A percentile compares a stretch with the other conserved stretches of the same genome.
Evolutionary conservation across 1,140 invertebrate genomes (phyloP).

Genomic region (Diachasmimorpha longicaudata): DNA sequence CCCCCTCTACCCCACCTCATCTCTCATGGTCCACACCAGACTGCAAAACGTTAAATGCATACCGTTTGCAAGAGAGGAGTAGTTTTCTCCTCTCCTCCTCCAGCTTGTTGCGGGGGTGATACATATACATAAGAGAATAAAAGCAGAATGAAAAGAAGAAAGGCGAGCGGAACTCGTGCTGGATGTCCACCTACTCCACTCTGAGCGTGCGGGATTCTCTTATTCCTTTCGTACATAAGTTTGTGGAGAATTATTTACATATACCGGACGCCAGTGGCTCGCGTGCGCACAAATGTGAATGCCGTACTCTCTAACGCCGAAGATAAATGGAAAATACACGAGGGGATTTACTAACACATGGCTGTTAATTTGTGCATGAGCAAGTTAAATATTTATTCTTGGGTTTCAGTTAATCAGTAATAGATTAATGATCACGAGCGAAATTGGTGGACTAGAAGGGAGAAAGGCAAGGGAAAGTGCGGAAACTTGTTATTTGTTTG

Average conservation of each 20-base stretch:
- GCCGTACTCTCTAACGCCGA: neutral
- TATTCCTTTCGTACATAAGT: constrained; percentile 1
- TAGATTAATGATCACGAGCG: neutral
- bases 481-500: too few species aligned
- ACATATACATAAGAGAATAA: constrained; percentile 17
- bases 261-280: neutral
- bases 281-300: neutral
- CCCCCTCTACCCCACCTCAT: neutral
- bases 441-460: too few species aligned
- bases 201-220: neutral
- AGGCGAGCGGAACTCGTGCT: constrained; percentile 17
- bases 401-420: neutral
- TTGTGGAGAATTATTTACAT: neutral
- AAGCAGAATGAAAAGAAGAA: neutral
- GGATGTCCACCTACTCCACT: neutral
- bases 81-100: neutral
- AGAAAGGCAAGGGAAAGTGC: too few species aligned
- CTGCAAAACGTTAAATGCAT: neutral
- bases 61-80: constrained; percentile 1
- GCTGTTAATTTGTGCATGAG: neutral
- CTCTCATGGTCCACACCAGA: neutral
- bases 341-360: neutral
- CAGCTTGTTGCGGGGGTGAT: constrained; percentile 8
- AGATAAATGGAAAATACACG: constrained; percentile 2
- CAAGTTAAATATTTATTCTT: neutral